Evolutionary conservation across 2,797 vertebrate species (phyloP).

Genomic region (Choloepus didactylus): DNA sequence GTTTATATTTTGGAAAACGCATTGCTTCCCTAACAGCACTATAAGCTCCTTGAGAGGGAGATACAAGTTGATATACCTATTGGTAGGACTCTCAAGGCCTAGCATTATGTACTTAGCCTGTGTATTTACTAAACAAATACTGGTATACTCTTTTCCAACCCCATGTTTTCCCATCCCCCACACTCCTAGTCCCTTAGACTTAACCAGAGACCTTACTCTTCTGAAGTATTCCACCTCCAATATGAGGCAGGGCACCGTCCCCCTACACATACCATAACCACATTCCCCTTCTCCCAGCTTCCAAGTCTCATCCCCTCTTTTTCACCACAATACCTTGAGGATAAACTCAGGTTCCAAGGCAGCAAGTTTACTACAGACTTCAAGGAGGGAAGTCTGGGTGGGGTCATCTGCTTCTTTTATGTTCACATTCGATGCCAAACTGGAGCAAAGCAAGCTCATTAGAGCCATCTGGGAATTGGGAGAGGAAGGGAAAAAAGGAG

Average conservation of each 20-base stretch:
- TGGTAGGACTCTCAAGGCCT: neutral
- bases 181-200: neutral
- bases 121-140: neutral
- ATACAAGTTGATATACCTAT: neutral
- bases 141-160: too few species aligned
- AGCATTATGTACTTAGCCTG: neutral
- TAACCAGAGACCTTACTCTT: neutral
- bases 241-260: neutral
- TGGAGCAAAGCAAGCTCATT: conserved; percentile 91
- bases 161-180: neutral
- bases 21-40: neutral
- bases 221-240: neutral
- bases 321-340: conserved; percentile 90
- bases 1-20: neutral
- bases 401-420: conserved; percentile 79
- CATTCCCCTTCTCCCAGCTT: neutral
- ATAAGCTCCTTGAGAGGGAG: neutral
- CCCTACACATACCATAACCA: neutral
- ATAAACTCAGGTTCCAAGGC: conserved; percentile 92
- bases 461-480: conserved; percentile 84
- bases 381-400: conserved; percentile 86
- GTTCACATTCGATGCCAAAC: conserved; percentile 87
- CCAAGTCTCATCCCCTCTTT: neutral
- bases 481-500: neutral
- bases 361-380: conserved; percentile 88